Percentiles rank a stretch among this genome's conserved stretches.
phyloP scores from a whole-genome alignment of 1,140 invertebrate species.

The Phenacoccus solenopsis region DNA sequence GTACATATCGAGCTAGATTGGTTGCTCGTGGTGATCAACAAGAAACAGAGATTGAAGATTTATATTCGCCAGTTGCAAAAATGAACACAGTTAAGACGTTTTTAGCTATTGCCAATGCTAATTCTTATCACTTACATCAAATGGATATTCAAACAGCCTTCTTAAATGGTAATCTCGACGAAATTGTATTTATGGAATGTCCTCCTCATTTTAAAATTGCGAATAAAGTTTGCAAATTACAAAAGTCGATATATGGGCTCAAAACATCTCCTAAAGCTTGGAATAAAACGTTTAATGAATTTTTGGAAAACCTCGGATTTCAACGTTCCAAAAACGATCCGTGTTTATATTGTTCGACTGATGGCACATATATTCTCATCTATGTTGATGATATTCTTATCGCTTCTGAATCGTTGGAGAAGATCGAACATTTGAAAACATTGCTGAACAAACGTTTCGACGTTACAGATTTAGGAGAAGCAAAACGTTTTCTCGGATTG shows the following conservation, averaged over 20 bases:
- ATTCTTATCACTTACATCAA: too few relatives aligned
- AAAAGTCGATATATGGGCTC: conserved; percentile 35
- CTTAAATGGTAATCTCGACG: too few relatives aligned
- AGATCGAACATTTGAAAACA: neutral
- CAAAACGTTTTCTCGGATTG: neutral
- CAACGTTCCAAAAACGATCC: neutral
- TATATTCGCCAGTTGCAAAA: too few relatives aligned
- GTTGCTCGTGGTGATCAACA: conserved; percentile 25
- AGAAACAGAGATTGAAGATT: neutral
- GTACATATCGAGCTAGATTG: conserved; percentile 25
- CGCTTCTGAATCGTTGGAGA: neutral
- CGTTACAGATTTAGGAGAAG: neutral
- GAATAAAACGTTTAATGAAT: conserved; percentile 23
- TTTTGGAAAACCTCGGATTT: conserved; percentile 16
- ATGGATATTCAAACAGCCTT: too few relatives aligned
- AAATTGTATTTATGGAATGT: too few relatives aligned
- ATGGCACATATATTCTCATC: neutral
- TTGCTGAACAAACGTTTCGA: neutral
- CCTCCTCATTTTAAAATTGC: too few relatives aligned
- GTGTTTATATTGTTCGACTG: conserved; percentile 16
- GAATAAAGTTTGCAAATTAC: too few relatives aligned
- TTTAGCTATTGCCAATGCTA: too few relatives aligned
- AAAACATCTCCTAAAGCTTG: conserved; percentile 32
- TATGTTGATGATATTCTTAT: conserved; percentile 19
- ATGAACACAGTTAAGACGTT: too few relatives aligned